Evolutionary conservation across 2,888 invertebrate genomes (phyloP), one percentile per base, ranked within the genome.

Genomic region (Drosophila prolongata): DNA sequence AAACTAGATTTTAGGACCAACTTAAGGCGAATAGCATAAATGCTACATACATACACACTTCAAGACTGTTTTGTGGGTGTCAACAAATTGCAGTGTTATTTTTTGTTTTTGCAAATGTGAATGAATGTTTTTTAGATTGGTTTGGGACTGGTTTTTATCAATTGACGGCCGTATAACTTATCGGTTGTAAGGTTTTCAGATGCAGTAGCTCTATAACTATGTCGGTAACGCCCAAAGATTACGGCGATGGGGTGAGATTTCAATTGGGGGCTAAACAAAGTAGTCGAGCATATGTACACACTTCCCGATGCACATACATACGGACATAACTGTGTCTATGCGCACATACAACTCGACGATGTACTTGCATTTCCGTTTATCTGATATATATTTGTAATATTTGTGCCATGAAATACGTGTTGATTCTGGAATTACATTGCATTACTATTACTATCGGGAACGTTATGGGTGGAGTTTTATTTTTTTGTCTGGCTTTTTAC

Each of bases 201-300:
- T 47, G 34, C 40, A 62, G 24, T 24, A 11, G 42, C 19, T 43
- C 59, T 58, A 42, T 35, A 67, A 68, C 68, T 46, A 62, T 40
- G 68, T 64, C 68, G 65, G 65, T 66, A 66, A 66, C 65, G 65
- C 65, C 65, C 65, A 66, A 66, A 66, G 53, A 68, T 68, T 68
- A 68, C 65, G 53, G 38, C 37, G 34, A 47, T 68, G 65, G 65
- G 65, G 65, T 66, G 65, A 47, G 65, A 68, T 47, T 68, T 66
- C 54, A 68, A 68, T 66, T 66, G 65, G 65, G 60, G 54, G 65
- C 65, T 67, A 66, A 66, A 66, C 65, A 66, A 66, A 66, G 65
- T 66, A 68, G 65, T 54, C 53, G 68, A 53, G 68, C 68, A 54
- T 52, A 66, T 68, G 68, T 66, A 68, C 54, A 67, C 34, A 38